phyloP scores from a whole-genome alignment of 2,113 vertebrate species.

The Istiophorus platypterus region DNA sequence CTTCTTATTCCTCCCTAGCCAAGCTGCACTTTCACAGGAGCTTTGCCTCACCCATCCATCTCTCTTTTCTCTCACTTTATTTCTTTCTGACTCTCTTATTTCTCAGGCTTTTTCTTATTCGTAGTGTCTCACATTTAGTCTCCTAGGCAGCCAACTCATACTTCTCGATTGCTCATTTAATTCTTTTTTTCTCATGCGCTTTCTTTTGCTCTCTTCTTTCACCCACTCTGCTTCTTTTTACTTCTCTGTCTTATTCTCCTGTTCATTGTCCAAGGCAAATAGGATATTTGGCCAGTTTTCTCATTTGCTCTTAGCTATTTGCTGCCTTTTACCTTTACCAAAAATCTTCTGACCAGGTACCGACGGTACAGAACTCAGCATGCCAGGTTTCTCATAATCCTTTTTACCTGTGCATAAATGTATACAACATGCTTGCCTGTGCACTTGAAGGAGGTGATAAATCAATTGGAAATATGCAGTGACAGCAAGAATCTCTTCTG shows the following conservation, averaged over 20 bases:
- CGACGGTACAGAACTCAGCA: not conserved
- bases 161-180: conserved; percentile 44
- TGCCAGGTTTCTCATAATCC: not conserved
- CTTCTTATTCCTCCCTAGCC: conserved; percentile 74
- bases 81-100: conserved; percentile 14
- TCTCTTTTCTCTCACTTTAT: conserved; percentile 31
- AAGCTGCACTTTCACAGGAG: conserved; percentile 64
- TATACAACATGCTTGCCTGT: not conserved
- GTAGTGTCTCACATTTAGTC: conserved; percentile 39
- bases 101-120: conserved; percentile 33
- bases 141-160: conserved; percentile 48
- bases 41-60: conserved; percentile 57
- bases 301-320: conserved; percentile 15
- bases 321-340: not conserved
- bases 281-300: conserved; percentile 23
- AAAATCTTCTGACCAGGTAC: not conserved
- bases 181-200: conserved; percentile 29
- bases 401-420: not conserved
- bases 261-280: conserved; percentile 30
- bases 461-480: no score
- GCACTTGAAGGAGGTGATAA: not conserved
- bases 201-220: conserved; percentile 35
- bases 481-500: no score
- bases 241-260: not conserved
- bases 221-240: conserved; percentile 12